Evolutionary conservation across 2,888 invertebrate genomes (phyloP), one percentile per base, ranked within the genome.

Genomic region (Phyllotreta cruciferae): DNA sequence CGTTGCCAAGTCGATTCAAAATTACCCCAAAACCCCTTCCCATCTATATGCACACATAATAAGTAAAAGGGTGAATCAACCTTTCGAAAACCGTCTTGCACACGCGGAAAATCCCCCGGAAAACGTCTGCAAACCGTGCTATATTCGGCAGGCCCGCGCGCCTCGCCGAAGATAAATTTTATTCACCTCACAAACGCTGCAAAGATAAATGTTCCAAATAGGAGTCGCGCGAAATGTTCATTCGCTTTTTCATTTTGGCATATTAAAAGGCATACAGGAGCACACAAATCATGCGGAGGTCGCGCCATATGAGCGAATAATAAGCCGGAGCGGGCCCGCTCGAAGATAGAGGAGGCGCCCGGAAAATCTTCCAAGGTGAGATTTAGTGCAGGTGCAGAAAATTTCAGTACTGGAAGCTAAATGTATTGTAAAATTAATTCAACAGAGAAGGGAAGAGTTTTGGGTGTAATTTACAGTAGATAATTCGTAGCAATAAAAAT

Each of bases 251-350:
- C 73, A 73, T 74, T 72, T 72, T 69, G 70, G 71, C 70, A 67
- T 72, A 74, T 74, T 73, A 74, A 73, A 73, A 74, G 72, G 73
- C 74, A 74, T 73, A 71, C 73, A 74, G 71, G 71, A 71, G 70
- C 68, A 70, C 73, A 73, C 71, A 72, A 74, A 74, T 74, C 73
- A 72, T 67, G 63, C 55, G 62, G 62, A 60, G 63, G 62, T 58
- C 47, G 58, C 56, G 35, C 60, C 56, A 65, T 62, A 62, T 53
- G 63, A 62, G 66, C 60, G 64, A 67, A 67, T 67, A 64, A 67
- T 65, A 66, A 64, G 63, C 63, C 63, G 53, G 50, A 67, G 57
- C 62, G 66, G 61, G 58, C 60, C 58, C 54, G 34, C 24, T 60
- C 44, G 41, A 60, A 60, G 60, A 53, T 37, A 52, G 37, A 41